These are phyloP conservation scores for Polydrusus tereticollis DNA, from an alignment of 2,888 invertebrate species.

Conservation along the genomic window DNA sequence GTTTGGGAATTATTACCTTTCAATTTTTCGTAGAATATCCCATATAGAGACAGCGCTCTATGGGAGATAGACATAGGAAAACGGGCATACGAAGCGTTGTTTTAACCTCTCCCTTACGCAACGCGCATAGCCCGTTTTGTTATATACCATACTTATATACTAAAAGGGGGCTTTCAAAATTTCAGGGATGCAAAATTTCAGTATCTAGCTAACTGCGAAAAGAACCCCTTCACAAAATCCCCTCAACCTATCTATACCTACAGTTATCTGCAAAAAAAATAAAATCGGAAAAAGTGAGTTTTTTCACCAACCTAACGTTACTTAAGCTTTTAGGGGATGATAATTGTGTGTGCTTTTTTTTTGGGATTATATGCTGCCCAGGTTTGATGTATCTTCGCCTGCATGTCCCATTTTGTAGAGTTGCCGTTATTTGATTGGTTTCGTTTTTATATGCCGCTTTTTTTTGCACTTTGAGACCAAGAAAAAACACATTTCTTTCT, in stretches of 20 bases:
- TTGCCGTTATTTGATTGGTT: background rate
- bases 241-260: constrained; percentile 67
- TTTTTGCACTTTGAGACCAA: too few species aligned
- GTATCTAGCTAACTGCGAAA: constrained; percentile 68
- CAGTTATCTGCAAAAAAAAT: constrained; percentile 58
- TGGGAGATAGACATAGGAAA: constrained; percentile 45
- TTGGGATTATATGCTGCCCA: constrained; percentile 10
- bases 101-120: constrained; percentile 28
- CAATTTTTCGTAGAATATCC: constrained; percentile 34
- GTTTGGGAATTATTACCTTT: background rate
- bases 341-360: constrained; percentile 13
- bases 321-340: constrained; percentile 2
- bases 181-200: constrained; percentile 62
- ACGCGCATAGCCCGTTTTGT: constrained; percentile 48
- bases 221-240: constrained; percentile 63
- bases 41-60: constrained; percentile 34
- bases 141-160: constrained; percentile 51
- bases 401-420: background rate
- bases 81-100: constrained; percentile 28
- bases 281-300: constrained; percentile 47
- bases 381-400: constrained; percentile 14
- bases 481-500: too few species aligned
- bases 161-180: constrained; percentile 48
- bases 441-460: too few species aligned
- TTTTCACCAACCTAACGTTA: constrained; percentile 1